Conservation (phyloP, 2,113 vertebrate species). For the Pteronura brasiliensis region DNA sequence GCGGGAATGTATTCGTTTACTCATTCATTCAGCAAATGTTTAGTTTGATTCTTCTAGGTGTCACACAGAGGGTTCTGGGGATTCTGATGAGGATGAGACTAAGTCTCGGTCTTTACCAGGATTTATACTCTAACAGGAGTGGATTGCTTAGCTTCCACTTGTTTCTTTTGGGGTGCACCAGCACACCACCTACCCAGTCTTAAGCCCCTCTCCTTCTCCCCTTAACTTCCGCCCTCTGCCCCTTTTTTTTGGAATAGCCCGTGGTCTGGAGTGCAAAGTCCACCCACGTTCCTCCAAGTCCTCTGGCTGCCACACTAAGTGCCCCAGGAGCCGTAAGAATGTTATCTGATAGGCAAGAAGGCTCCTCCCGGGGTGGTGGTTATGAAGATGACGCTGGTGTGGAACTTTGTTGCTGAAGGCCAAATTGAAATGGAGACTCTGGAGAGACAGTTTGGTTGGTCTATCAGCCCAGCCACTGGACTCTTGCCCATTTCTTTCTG, state of each 20-base stretch:
- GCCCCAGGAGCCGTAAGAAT: neutral
- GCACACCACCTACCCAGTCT: neutral
- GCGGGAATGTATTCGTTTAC: neutral
- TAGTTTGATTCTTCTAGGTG: neutral
- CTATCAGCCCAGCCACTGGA: neutral
- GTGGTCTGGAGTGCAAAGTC: neutral
- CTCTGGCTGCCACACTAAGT: neutral
- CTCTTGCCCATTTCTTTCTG: neutral
- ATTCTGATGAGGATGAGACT: neutral
- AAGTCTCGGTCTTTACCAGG: neutral
- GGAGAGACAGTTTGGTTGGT: neutral
- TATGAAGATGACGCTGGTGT: neutral
- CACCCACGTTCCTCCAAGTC: fast-evolving
- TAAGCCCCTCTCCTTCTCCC: neutral
- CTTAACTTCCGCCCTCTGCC: neutral
- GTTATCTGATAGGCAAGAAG: neutral
- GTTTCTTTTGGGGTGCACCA: neutral
- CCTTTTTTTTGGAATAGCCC: neutral
- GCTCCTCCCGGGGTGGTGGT: neutral
- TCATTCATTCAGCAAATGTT: neutral
- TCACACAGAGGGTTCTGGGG: neutral
- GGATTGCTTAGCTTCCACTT: neutral
- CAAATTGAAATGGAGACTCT: neutral
- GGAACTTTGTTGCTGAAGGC: neutral
- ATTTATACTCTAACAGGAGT: neutral